Evolutionary conservation across 2,888 invertebrate species (phyloP).

Genomic region (Podabrus alpinus): DNA sequence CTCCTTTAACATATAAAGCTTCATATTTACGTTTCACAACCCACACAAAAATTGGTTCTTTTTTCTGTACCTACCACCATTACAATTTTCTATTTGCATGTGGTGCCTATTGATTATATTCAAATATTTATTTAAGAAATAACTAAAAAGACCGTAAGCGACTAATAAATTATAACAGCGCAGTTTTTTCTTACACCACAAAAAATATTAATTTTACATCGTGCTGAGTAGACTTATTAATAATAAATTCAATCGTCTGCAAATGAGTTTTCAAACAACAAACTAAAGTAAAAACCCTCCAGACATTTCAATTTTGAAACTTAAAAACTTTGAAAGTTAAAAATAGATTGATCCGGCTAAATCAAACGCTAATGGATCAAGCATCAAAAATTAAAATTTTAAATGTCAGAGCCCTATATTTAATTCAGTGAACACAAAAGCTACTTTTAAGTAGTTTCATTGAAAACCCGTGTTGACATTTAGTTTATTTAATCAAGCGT

Average conservation of each 20-base stretch:
- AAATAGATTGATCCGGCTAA: conserved; percentile 2
- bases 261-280: background rate
- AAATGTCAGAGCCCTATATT: conserved; percentile 10
- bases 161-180: background rate
- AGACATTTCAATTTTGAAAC: conserved; percentile 3
- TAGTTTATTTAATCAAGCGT: background rate
- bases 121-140: background rate
- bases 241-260: background rate
- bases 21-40: background rate
- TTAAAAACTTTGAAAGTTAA: background rate
- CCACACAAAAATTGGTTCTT: background rate
- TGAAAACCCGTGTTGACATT: background rate
- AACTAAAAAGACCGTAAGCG: background rate
- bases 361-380: conserved; percentile 13
- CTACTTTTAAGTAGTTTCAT: conserved; percentile 11
- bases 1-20: background rate
- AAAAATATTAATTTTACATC: background rate
- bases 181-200: background rate
- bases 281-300: background rate
- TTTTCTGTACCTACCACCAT: background rate
- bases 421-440: conserved; percentile 10
- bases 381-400: conserved; percentile 17
- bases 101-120: background rate
- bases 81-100: background rate
- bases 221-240: background rate